Evolutionary conservation across 2,113 vertebrate species (phyloP).

Genomic region (Hippocampus barbouri): DNA sequence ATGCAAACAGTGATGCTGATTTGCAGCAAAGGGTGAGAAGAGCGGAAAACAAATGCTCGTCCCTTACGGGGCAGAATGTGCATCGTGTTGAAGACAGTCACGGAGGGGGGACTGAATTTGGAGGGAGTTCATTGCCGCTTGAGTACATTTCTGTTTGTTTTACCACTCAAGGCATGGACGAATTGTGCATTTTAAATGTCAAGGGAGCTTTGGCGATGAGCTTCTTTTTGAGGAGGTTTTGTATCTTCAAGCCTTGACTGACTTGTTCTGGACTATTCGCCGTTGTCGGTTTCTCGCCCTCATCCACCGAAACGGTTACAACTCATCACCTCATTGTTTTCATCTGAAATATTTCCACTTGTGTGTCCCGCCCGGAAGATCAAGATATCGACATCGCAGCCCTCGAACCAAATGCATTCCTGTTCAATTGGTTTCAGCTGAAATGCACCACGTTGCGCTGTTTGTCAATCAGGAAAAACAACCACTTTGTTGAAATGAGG

Average conservation of each 20-base stretch:
- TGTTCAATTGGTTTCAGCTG: neutral
- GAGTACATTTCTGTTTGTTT: conserved; percentile 35
- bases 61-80: conserved; percentile 16
- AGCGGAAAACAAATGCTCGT: conserved; percentile 5
- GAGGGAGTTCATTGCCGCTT: conserved; percentile 39
- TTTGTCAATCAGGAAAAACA: neutral
- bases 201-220: conserved; percentile 22
- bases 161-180: conserved; percentile 9
- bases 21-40: conserved; percentile 11
- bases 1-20: conserved; percentile 32
- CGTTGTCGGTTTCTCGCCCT: conserved; percentile 12
- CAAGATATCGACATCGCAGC: neutral
- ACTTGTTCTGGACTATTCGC: conserved; percentile 13
- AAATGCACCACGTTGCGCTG: neutral
- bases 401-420: neutral
- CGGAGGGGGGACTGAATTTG: conserved; percentile 24
- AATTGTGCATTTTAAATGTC: conserved; percentile 3
- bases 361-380: conserved; percentile 2
- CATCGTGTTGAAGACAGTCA: conserved; percentile 32
- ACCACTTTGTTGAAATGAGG: neutral
- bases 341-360: conserved; percentile 1
- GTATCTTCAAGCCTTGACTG: conserved; percentile 12
- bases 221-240: conserved; percentile 37
- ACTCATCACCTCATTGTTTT: conserved; percentile 29
- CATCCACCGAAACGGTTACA: conserved; percentile 26